Base-by-base conservation (phyloP, 53 echinoderm and acorn worm genomes). In the Echinometra lucunter region DNA sequence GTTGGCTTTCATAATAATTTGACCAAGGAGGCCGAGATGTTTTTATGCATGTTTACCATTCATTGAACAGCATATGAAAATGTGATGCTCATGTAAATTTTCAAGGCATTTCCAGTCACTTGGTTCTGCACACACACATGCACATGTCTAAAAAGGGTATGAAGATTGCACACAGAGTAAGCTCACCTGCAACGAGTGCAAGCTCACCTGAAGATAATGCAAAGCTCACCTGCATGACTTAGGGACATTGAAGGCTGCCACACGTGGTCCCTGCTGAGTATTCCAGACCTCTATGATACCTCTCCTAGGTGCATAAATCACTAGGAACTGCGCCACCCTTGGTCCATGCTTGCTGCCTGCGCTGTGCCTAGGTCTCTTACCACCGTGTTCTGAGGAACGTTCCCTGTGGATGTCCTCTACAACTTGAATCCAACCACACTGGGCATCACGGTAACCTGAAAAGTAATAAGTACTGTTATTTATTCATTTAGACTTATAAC, bases 361-460 rank as follows among this genome's bases (percentile, higher is more conserved):
- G 49, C 96, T 66, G 83, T 37, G 87, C 40, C 95, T 93, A 21
- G 96, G 69, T 72, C 85, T 89, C 91, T 95, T 90, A 32, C 92
- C 69, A 1, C 94, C 96, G 3, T 95, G 96, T 66, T 97, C 96
- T 4, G 96, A 94, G 37, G 97, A 96, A 10, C 94, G 89, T 90
- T 97, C 98, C 28, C 97, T 66, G 87, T 97, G 99, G 12, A 96
- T 53, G 37, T 98, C 96, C 89, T 99, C 99, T 1, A 89, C 88
- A 13, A 99, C 99, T 47, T 98, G 97, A 28, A 99, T 97, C 99
- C 99, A 99, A 28, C 99, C 99, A 69, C 99, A 99, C 93, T 99
- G 99, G 7, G 99, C 99, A 95, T 99, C 99, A 37, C 99, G 98
- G 60, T 99, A 99, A n/a, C 99, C 99, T n/a, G n/a, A n/a, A n/a